Evolutionary conservation across 1,140 invertebrate genomes (phyloP), one percentile per base, ranked within the genome.

Genomic region (Hylyphantes graminicola): DNA sequence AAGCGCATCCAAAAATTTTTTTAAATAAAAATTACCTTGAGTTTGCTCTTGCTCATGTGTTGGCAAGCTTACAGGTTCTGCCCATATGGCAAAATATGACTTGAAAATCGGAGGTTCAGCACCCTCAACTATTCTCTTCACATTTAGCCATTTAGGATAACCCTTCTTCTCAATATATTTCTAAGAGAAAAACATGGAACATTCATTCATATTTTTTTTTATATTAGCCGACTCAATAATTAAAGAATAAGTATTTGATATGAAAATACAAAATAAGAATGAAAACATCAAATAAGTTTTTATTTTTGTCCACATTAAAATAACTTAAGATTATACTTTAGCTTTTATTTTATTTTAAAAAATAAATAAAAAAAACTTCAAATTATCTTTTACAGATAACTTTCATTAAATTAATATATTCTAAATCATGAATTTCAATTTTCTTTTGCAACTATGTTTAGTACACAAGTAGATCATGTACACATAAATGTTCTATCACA

Each of bases 101-200:
- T 94, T 95, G 89, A 96, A 95, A 2, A 92, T 91, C 7, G 93
- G 92, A 13, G 94, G 93, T 89, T 96, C 94, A 2, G 93, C 93
- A 63, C 92, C 92, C 87, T 95, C 93, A 4, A 94, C 92, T 19
- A 95, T 91, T 87, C 93, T 91, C 87, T 93, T 91, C 13, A 91
- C 87, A 80, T 64, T 86, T 81, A 73, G n/a, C 19, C 65, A 87
- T 78, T 76, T 72, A 0, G 73, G 76, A 53, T 86, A 86, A 3
- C 63, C 63, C 13, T 63, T 70, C 67, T 80, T 68, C 53, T 77
- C 75, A 3, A 86, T 82, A 15, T 86, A 87, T 79, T 86, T 86
- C 85, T 86, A 64, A 17, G 72, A 6, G n/a, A 64, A 70, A 70
- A 17, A 70, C 4, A 53, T 15, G 57, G 7, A 12, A 59, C 57